Evolutionary conservation across 2,113 vertebrate species (phyloP).

Genomic region (Argyrosomus japonicus): DNA sequence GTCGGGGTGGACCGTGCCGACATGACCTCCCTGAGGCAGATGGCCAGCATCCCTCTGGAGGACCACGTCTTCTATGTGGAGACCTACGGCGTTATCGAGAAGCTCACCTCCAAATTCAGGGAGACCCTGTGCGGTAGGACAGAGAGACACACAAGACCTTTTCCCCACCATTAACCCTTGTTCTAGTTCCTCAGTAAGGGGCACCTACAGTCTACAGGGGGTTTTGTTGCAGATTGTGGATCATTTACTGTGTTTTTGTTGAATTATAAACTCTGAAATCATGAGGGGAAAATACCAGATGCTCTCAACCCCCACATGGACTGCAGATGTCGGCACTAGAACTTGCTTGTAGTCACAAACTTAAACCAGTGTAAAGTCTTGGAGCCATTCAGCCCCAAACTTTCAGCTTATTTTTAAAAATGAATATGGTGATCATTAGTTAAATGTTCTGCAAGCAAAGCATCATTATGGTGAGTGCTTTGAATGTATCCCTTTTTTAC

Average conservation of each 20-base stretch:
- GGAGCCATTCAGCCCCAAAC: slow-evolving; percentile 47
- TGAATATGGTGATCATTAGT: background rate
- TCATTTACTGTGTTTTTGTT: slow-evolving; percentile 28
- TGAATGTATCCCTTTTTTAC: slow-evolving; percentile 12
- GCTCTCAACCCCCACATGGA: slow-evolving; percentile 65
- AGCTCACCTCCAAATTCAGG: slow-evolving; percentile 92
- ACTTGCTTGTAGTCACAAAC: slow-evolving; percentile 35
- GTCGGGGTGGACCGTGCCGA: slow-evolving; percentile 93
- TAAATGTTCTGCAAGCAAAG: slow-evolving; percentile 29
- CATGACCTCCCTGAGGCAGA: slow-evolving; percentile 87
- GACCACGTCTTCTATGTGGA: slow-evolving; percentile 96
- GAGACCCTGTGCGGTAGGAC: slow-evolving; percentile 94
- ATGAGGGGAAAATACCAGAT: slow-evolving; percentile 36
- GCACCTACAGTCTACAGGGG: slow-evolving; percentile 69
- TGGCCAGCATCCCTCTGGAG: slow-evolving; percentile 92
- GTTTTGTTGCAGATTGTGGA: slow-evolving; percentile 30
- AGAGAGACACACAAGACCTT: slow-evolving; percentile 27
- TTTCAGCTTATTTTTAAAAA: slow-evolving; percentile 41
- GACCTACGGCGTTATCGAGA: slow-evolving; percentile 95
- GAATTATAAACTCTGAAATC: slow-evolving; percentile 44
- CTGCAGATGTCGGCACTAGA: slow-evolving; percentile 76
- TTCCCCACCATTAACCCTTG: slow-evolving; percentile 58
- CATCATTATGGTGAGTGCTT: slow-evolving; percentile 37
- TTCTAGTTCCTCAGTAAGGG: slow-evolving; percentile 64
- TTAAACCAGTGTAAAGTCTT: slow-evolving; percentile 63